These are phyloP conservation scores for Capricornis sumatraensis DNA, from an alignment of 2,113 vertebrate species.

Conservation along the genomic window DNA sequence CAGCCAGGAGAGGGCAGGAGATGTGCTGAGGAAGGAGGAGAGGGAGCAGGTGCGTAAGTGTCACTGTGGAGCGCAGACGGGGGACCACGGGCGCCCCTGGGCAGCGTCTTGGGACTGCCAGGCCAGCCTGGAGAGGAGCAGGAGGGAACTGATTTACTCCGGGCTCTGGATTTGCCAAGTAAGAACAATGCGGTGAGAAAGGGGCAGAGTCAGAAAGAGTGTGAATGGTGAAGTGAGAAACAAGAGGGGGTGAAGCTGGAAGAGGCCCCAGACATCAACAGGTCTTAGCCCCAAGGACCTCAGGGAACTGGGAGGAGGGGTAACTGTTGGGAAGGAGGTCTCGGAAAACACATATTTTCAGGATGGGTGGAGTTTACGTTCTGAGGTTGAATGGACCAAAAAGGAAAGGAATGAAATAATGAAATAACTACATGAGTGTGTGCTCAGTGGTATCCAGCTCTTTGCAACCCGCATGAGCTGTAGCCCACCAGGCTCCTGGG, in stretches of 20 bases:
- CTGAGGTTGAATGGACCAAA: neutral
- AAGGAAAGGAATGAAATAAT: neutral
- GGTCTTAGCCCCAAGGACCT: too few species aligned
- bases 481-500: neutral
- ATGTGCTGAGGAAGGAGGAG: neutral
- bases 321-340: neutral
- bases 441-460: rapidly evolving
- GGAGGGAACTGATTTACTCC: neutral
- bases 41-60: rapidly evolving
- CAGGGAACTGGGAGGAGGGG: neutral
- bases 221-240: neutral
- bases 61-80: neutral
- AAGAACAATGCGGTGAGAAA: neutral
- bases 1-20: neutral
- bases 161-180: neutral
- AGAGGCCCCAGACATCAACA: neutral
- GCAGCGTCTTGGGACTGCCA: neutral
- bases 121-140: rapidly evolving
- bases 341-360: rapidly evolving
- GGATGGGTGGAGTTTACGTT: neutral
- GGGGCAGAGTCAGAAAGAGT: neutral
- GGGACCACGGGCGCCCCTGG: neutral
- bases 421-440: neutral
- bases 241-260: neutral
- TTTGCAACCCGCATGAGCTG: neutral